These are phyloP conservation scores for Sebastes reedi DNA, from an alignment of 2,797 vertebrate genomes.

Conservation along the genomic window DNA sequence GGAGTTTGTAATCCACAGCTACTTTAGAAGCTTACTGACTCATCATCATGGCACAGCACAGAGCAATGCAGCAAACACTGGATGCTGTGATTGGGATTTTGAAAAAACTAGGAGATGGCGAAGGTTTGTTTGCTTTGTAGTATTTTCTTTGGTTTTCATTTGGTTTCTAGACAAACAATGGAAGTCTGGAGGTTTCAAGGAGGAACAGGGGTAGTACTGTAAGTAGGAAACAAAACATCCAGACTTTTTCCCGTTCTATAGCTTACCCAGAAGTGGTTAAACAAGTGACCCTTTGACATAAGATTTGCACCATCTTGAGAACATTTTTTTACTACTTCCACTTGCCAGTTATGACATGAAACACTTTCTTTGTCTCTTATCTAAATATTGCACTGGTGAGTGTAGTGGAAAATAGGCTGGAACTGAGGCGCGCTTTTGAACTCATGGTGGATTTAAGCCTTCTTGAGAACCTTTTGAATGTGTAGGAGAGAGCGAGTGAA, in stretches of 20 bases:
- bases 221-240: background rate
- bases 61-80: conserved; percentile 16
- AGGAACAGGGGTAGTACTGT: background rate
- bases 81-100: background rate
- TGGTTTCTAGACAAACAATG: background rate
- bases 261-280: background rate
- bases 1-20: conserved; percentile 36
- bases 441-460: conserved; percentile 36
- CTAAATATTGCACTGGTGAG: conserved; percentile 6
- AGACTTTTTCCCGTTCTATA: background rate
- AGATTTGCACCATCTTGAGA: background rate
- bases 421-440: conserved; percentile 25
- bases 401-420: background rate
- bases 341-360: conserved; percentile 17
- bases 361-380: conserved; percentile 12
- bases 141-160: background rate
- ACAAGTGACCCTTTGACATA: background rate
- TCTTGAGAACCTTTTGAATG: conserved; percentile 48
- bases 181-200: background rate
- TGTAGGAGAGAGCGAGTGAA: conserved; percentile 55
- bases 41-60: conserved; percentile 29
- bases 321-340: background rate
- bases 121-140: background rate
- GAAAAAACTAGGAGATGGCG: background rate
- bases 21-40: conserved; percentile 43